Percentiles rank a stretch among this genome's conserved stretches.
phyloP scores from a whole-genome alignment of 2,888 invertebrate species.

The Metellina segmentata region DNA sequence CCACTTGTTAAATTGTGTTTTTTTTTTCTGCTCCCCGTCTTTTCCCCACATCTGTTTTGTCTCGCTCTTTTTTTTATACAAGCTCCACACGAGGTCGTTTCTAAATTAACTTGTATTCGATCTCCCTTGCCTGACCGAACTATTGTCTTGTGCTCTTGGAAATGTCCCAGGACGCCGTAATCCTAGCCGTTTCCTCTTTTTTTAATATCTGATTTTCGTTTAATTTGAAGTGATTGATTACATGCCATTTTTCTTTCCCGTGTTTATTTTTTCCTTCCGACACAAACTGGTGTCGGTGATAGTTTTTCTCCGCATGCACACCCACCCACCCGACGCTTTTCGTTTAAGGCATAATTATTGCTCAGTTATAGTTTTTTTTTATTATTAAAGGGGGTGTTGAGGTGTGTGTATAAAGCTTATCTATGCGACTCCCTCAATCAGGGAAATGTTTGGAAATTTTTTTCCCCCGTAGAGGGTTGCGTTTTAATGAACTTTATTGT shows the following conservation, averaged over 20 bases:
- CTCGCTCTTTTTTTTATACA: too few species aligned
- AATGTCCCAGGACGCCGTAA: not conserved
- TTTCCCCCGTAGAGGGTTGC: too few species aligned
- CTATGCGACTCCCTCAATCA: not conserved
- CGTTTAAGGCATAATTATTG: not conserved
- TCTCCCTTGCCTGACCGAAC: not conserved
- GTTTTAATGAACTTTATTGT: too few species aligned
- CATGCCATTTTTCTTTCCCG: not conserved
- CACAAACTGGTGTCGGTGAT: not conserved
- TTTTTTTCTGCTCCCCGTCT: not conserved
- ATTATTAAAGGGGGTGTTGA: not conserved
- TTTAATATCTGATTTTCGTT: not conserved
- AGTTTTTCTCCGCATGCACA: not conserved
- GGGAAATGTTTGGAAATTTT: too few species aligned
- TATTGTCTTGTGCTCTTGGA: not conserved
- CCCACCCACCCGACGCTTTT: not conserved
- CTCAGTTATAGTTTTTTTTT: not conserved
- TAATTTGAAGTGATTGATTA: not conserved
- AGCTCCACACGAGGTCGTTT: conserved; percentile 16
- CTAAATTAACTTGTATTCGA: conserved; percentile 35
- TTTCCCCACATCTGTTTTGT: not conserved
- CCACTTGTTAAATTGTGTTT: conserved; percentile 19
- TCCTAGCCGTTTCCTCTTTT: not conserved
- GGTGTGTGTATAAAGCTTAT: not conserved
- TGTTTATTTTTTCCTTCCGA: not conserved